phyloP scores from a whole-genome alignment of 2,888 invertebrate genomes.

The Mimas tiliae region DNA sequence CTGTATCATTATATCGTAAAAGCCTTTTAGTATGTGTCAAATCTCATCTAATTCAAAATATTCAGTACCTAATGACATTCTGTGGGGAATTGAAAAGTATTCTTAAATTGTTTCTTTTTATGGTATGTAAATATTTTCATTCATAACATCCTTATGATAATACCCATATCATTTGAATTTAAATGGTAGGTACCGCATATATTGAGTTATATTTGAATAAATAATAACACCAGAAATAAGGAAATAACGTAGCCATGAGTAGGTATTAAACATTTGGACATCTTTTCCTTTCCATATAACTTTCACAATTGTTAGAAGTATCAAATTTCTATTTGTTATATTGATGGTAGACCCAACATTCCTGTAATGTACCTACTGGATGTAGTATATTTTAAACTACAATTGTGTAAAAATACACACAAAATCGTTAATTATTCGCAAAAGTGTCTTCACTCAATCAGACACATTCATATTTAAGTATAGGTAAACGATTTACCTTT shows the following conservation, averaged over 20 bases:
- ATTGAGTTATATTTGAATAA: background rate
- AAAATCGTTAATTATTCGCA: background rate
- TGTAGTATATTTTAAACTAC: background rate
- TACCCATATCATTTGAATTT: background rate
- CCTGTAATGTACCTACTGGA: background rate
- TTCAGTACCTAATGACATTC: too few species aligned
- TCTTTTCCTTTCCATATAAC: background rate
- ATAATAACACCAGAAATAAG: background rate
- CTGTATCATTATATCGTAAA: background rate
- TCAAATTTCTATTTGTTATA: slow-evolving; percentile 11
- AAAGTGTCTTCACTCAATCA: background rate
- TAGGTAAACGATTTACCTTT: background rate
- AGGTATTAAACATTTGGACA: background rate
- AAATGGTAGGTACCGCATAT: background rate
- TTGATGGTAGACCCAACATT: slow-evolving; percentile 14
- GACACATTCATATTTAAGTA: background rate
- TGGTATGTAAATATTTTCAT: too few species aligned
- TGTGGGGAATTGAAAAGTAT: too few species aligned
- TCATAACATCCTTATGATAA: background rate
- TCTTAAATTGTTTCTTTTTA: too few species aligned
- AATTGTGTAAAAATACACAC: background rate
- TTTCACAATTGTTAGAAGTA: background rate
- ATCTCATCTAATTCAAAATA: background rate
- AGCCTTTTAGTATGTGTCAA: background rate
- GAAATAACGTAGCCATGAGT: background rate